phyloP scores from a whole-genome alignment of 2,888 invertebrate genomes.

The Carpatolechia fugitivella region DNA sequence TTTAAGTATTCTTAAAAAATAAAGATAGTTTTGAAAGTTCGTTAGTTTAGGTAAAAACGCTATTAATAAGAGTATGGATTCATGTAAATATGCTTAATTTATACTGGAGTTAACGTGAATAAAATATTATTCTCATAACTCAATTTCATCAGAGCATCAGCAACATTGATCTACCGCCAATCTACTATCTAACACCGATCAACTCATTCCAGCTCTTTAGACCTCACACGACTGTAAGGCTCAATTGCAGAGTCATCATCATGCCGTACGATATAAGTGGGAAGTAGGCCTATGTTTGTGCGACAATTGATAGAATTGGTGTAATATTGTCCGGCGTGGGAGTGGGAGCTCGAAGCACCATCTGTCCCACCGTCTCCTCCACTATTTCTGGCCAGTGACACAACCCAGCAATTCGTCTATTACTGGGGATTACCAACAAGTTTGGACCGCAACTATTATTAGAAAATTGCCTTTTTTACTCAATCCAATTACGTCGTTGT shows the following conservation, averaged over 20 bases:
- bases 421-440: slow-evolving; percentile 22
- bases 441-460: slow-evolving; percentile 9
- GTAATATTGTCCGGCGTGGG: not conserved
- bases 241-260: not conserved
- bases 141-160: too few species aligned
- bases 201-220: too few species aligned
- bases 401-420: slow-evolving; percentile 33
- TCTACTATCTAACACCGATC: too few species aligned
- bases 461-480: slow-evolving; percentile 12
- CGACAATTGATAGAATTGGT: not conserved
- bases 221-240: not conserved
- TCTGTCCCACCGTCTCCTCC: not conserved
- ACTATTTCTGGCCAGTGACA: slow-evolving; percentile 31
- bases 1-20: too few species aligned
- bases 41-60: too few species aligned
- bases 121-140: too few species aligned
- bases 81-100: too few species aligned
- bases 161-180: too few species aligned
- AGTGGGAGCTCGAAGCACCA: not conserved
- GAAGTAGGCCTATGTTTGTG: not conserved
- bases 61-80: too few species aligned
- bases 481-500: slow-evolving; percentile 5
- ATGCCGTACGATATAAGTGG: not conserved
- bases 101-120: too few species aligned
- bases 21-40: too few species aligned